Evolutionary conservation across 2,888 invertebrate genomes (phyloP).

Genomic region (Meiosimyza decipiens): DNA sequence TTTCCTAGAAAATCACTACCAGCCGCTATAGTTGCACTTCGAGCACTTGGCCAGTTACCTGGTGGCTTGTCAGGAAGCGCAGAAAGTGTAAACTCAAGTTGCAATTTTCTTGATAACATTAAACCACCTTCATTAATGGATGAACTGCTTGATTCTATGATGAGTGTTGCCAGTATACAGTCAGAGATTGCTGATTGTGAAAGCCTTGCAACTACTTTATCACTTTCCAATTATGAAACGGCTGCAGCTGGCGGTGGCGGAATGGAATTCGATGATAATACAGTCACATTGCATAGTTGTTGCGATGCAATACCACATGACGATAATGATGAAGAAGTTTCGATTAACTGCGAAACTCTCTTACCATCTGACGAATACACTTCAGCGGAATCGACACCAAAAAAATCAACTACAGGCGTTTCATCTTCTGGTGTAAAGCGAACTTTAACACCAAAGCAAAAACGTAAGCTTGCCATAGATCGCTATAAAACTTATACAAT

Average conservation of each 20-base stretch:
- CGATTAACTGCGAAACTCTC: conserved; percentile 71
- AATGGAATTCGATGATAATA: conserved; percentile 67
- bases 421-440: conserved; percentile 54
- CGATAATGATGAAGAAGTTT: conserved; percentile 60
- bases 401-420: conserved; percentile 67
- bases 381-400: conserved; percentile 82
- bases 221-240: conserved; percentile 66
- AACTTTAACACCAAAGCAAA: conserved; percentile 79
- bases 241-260: conserved; percentile 72
- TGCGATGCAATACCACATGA: conserved; percentile 66
- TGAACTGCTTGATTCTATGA: conserved; percentile 80
- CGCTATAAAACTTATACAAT: conserved; percentile 87
- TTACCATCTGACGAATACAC: conserved; percentile 78
- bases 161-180: conserved; percentile 85
- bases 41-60: conserved; percentile 71
- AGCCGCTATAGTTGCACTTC: conserved; percentile 76
- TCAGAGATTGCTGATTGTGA: conserved; percentile 81
- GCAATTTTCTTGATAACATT: conserved; percentile 81
- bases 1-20: conserved; percentile 78
- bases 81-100: conserved; percentile 72
- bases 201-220: conserved; percentile 61
- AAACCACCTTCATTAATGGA: conserved; percentile 88
- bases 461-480: conserved; percentile 79
- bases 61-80: conserved; percentile 70
- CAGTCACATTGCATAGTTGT: conserved; percentile 70